Evolutionary conservation across 2,113 vertebrate species (phyloP), one percentile per base, ranked within the genome.

Genomic region (Leptocoma aspasia): DNA sequence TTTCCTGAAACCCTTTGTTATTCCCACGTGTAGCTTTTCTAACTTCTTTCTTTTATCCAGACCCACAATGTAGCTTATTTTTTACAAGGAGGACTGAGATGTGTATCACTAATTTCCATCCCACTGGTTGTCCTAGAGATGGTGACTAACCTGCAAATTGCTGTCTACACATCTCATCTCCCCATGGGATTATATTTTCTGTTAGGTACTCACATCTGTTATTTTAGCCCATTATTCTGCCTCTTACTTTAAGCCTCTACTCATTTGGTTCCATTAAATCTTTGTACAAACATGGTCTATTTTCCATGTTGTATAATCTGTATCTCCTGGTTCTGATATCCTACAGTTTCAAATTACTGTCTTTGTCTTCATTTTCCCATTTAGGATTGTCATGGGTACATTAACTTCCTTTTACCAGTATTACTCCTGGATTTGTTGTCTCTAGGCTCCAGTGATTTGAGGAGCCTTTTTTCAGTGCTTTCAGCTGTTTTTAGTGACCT

Each of bases 391-490:
- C 17, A 9, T 84, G 61, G 14, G 12, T 68, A 37, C 76, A 45
- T 4, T 54, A 71, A 49, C 22, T 86, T 83, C 47, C 30, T 66
- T 83, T 77, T 64, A 61, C 59, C 15, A 31, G 15, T 79, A 42
- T 18, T 17, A 50, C 3, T 50, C 35, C 52, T 70, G 44, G 33
- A 68, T 75, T 91, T 82, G 37, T 73, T 83, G 20, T 49, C 26
- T 60, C 10, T 30, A 15, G 13, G 59, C 63, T 86, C 21, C 47
- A 69, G 61, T 4, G 3, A 26, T 72, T 73, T 33, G 27, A 91
- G 21, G 44, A 45, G 44, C 52, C 11, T 71, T 95, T 89, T 89
- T 84, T 31, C 73, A 82, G 47, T 73, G 45, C 47, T 94, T 89
- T 83, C 14, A 30, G 31, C 28, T 73, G 45, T 0, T 86, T 61